Conservation (phyloP, 2,888 invertebrate genomes). For the Drosophila falleni region DNA sequence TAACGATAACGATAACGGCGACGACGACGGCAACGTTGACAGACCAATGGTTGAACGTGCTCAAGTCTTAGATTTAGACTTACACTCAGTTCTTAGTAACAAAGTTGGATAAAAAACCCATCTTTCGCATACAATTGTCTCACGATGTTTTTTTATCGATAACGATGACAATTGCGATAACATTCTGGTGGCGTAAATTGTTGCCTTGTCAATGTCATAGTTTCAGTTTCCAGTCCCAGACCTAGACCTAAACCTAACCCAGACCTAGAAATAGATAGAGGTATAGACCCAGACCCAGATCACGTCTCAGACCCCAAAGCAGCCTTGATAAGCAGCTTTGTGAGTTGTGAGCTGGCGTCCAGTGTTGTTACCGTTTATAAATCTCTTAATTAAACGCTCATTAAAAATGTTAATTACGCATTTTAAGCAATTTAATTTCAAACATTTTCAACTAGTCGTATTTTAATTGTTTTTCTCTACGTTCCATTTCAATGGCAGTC, state of each 20-base stretch:
- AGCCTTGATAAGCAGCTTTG: conserved; percentile 42
- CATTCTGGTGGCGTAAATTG: neutral
- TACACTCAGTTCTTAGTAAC: neutral
- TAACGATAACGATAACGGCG: conserved; percentile 23
- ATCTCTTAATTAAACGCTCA: conserved; percentile 69
- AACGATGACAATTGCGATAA: neutral
- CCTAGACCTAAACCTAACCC: neutral
- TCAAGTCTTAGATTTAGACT: neutral
- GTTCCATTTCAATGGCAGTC: conserved; percentile 53
- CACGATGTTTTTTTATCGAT: neutral
- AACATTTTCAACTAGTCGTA: conserved; percentile 36
- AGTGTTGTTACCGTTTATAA: conserved; percentile 68
- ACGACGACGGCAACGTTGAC: neutral
- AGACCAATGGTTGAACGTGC: neutral
- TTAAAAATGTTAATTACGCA: conserved; percentile 66
- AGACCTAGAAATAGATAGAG: neutral
- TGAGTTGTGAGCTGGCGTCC: neutral
- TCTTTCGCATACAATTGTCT: neutral
- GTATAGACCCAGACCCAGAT: conserved; percentile 13
- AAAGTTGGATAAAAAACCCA: neutral
- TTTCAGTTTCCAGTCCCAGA: neutral
- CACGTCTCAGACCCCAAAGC: conserved; percentile 4
- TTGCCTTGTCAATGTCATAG: neutral
- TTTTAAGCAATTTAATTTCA: conserved; percentile 49
- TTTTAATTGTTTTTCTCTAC: conserved; percentile 33